Evolutionary conservation across 2,797 vertebrate species (phyloP).

Genomic region (Pantherophis vulpinus): DNA sequence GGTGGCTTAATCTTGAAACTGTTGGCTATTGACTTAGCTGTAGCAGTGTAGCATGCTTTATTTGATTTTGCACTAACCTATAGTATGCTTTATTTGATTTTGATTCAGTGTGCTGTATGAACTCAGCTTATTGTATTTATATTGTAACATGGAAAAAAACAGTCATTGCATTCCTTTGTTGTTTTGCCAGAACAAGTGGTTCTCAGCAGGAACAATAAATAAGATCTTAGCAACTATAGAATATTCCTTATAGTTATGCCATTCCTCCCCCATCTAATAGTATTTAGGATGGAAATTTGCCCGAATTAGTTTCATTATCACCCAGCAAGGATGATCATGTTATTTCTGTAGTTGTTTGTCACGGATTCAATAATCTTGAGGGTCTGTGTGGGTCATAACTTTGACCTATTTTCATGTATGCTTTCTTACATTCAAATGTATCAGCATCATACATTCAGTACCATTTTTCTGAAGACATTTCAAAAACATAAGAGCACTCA

Average conservation of each 20-base stretch:
- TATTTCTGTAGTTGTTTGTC: not conserved
- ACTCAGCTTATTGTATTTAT: not conserved
- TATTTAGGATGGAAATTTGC: not conserved
- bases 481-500: not conserved
- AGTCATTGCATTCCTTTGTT: not conserved
- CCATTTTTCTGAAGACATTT: not conserved
- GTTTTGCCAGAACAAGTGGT: not conserved
- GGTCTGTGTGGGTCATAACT: not conserved
- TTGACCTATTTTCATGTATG: not conserved
- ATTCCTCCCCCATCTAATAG: not conserved
- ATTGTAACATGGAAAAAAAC: not conserved
- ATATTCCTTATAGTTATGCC: not conserved
- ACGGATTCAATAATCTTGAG: not conserved
- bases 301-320: not conserved
- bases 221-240: not conserved
- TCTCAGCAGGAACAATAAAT: not conserved
- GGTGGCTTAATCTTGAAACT: not conserved
- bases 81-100: not conserved
- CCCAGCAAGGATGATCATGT: not conserved
- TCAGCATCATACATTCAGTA: not conserved
- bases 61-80: not conserved
- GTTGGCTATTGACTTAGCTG: not conserved
- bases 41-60: not conserved
- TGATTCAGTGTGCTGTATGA: not conserved
- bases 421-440: not conserved